phyloP scores from a whole-genome alignment of 2,113 vertebrate species.

The Tachuris rubrigastra region DNA sequence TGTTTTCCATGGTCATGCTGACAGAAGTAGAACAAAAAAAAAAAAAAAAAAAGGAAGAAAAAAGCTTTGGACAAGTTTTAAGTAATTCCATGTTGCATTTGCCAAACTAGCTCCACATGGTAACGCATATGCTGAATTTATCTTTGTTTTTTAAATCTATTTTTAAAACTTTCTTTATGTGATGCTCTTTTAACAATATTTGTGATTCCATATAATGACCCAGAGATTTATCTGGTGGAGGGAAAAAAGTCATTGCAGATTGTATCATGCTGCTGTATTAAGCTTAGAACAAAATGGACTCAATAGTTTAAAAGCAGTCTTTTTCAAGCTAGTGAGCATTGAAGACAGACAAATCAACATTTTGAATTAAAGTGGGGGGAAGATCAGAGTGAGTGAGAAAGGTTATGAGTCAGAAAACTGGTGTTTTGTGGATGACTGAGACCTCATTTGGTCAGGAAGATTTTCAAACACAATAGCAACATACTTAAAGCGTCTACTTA shows the following conservation, averaged over 20 bases:
- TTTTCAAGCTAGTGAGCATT: background rate
- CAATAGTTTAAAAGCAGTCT: background rate
- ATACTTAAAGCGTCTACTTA: background rate
- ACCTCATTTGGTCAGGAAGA: background rate
- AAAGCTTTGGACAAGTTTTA: background rate
- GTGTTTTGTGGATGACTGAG: background rate
- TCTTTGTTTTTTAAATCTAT: constrained; percentile 28
- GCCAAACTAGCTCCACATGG: constrained; percentile 24
- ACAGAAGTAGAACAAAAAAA: background rate
- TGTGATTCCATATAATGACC: background rate
- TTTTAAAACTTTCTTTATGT: background rate
- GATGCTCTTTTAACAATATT: constrained; percentile 19
- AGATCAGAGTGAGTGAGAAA: background rate
- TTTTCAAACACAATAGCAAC: background rate
- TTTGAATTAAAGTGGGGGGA: background rate
- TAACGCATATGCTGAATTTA: background rate
- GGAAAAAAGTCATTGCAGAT: background rate
- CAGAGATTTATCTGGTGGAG: background rate
- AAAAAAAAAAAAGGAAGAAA: too few relatives aligned
- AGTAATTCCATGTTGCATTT: background rate
- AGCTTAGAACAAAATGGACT: background rate
- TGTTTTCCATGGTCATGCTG: background rate
- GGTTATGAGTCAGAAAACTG: background rate
- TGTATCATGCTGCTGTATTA: background rate
- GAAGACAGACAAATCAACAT: background rate